Evolutionary conservation across 2,888 invertebrate genomes (phyloP).

Genomic region (Orthosia gracilis): DNA sequence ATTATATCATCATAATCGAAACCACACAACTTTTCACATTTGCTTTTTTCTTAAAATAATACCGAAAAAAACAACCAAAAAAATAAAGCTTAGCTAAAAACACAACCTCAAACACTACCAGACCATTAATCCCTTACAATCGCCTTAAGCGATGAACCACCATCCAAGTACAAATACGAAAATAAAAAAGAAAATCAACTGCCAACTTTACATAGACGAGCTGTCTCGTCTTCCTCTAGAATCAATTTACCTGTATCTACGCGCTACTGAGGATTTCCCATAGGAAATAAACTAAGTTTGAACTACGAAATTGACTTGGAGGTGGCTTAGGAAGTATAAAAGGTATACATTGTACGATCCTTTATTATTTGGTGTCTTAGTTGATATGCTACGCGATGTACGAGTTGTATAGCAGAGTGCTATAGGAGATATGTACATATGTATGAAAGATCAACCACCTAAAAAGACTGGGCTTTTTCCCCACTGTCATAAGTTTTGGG

Average conservation of each 20-base stretch:
- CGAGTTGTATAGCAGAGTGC: too few species aligned
- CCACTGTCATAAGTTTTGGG: too few species aligned
- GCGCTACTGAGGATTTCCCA: conserved; percentile 35
- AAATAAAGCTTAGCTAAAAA: background rate
- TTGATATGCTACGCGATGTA: too few species aligned
- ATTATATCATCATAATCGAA: too few species aligned
- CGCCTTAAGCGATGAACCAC: background rate
- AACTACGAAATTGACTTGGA: conserved; percentile 78
- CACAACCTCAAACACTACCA: background rate
- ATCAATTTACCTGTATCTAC: conserved; percentile 53
- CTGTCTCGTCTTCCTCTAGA: conserved; percentile 23
- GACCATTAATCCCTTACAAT: background rate
- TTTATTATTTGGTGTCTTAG: conserved; percentile 11
- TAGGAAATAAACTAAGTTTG: conserved; percentile 78
- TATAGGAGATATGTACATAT: too few species aligned
- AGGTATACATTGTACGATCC: conserved; percentile 41
- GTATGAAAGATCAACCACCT: too few species aligned
- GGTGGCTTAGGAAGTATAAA: conserved; percentile 67
- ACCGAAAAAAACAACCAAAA: too few species aligned
- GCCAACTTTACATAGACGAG: conserved; percentile 11
- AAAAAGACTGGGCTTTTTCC: too few species aligned
- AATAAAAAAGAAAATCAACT: conserved; percentile 18
- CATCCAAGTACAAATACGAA: background rate
- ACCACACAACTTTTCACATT: too few species aligned
- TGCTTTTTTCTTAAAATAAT: too few species aligned